Evolutionary conservation across 2,797 vertebrate genomes (phyloP).

Genomic region (Corythornis leucogaster): DNA sequence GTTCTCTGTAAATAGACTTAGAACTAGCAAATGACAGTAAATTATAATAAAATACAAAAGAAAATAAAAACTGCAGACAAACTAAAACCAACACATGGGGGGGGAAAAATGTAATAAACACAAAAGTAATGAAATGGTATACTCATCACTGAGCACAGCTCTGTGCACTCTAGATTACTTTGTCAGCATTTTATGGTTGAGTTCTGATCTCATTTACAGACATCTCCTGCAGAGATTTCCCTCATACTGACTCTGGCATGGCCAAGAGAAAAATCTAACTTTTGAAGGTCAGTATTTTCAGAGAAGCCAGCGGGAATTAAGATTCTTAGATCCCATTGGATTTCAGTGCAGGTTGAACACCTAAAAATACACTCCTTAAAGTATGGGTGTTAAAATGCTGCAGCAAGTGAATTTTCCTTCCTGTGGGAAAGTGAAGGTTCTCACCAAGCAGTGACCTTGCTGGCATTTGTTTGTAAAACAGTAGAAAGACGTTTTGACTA

Average conservation of each 20-base stretch:
- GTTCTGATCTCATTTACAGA: conserved; percentile 51
- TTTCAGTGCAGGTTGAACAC: background rate
- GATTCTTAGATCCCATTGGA: background rate
- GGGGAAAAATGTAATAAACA: background rate
- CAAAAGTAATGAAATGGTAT: background rate
- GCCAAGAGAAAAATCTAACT: background rate
- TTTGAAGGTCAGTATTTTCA: background rate
- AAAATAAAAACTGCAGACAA: conserved; percentile 26
- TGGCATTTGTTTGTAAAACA: too few species aligned
- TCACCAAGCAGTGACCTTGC: too few species aligned
- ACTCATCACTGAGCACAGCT: background rate
- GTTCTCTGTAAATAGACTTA: conserved; percentile 53
- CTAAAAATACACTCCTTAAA: background rate
- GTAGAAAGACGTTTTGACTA: too few species aligned
- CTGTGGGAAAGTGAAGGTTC: too few species aligned
- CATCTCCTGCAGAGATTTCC: background rate
- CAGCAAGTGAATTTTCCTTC: too few species aligned
- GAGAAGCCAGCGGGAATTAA: background rate
- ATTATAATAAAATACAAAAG: conserved; percentile 45
- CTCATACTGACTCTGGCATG: background rate
- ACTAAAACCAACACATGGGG: background rate
- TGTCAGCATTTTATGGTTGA: background rate
- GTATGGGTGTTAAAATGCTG: too few species aligned
- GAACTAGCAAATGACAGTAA: conserved; percentile 38
- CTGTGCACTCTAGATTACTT: background rate